Evolutionary conservation across 1,140 invertebrate species (phyloP).

Genomic region (Drosophila orosa): DNA sequence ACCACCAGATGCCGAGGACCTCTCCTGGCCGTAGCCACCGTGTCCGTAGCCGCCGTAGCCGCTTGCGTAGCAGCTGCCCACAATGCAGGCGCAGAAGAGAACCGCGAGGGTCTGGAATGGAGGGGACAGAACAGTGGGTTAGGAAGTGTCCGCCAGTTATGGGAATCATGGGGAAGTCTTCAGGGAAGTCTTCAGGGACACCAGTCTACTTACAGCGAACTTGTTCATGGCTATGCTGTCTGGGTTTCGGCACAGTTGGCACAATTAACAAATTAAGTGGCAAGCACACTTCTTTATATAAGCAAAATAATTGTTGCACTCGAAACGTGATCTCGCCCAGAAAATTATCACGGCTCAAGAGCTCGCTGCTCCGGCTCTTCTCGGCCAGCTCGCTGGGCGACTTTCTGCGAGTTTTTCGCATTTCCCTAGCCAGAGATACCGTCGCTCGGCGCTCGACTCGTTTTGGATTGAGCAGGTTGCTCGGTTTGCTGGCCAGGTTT

Average conservation of each 20-base stretch:
- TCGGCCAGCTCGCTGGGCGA: conserved; percentile 36
- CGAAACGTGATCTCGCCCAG: conserved; percentile 74
- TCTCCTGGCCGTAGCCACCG: conserved; percentile 37
- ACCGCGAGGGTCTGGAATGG: conserved; percentile 55
- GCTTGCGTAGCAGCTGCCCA: conserved; percentile 58
- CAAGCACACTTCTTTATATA: conserved; percentile 81
- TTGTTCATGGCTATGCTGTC: conserved; percentile 72
- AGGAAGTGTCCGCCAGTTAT: not conserved
- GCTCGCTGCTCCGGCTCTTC: conserved; percentile 26
- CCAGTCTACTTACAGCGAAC: conserved; percentile 68
- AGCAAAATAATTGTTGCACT: conserved; percentile 73
- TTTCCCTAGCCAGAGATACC: conserved; percentile 40
- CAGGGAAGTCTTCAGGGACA: conserved; percentile 37
- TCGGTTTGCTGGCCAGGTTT: conserved; percentile 15
- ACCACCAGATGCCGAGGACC: conserved; percentile 11
- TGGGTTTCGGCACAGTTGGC: conserved; percentile 73
- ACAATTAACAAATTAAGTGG: conserved; percentile 79
- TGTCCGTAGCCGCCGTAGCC: conserved; percentile 29
- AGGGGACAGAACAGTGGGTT: conserved; percentile 7
- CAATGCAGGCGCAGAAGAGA: conserved; percentile 61
- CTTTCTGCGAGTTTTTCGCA: conserved; percentile 33
- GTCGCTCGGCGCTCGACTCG: conserved; percentile 13
- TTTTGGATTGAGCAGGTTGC: conserved; percentile 20
- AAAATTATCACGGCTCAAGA: conserved; percentile 72
- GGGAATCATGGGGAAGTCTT: conserved; percentile 13